phyloP scores from a whole-genome alignment of 2,113 vertebrate genomes.

The Acinonyx jubatus region DNA sequence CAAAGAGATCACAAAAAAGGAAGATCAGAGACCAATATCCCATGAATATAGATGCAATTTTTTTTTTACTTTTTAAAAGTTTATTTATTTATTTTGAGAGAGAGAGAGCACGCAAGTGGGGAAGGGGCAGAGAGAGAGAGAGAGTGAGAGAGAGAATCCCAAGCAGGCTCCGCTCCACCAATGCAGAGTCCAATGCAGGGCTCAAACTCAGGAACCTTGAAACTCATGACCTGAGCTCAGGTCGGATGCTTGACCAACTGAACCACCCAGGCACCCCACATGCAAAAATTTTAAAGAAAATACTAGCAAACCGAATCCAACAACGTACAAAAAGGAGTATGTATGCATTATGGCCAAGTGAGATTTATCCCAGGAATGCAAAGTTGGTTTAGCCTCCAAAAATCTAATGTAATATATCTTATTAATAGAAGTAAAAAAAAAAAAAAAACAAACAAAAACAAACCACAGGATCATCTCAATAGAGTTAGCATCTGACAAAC shows the following conservation, averaged over 20 bases:
- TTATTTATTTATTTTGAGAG: too few species aligned
- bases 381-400: neutral
- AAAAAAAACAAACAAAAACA: too few species aligned
- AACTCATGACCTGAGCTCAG: too few species aligned
- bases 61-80: too few species aligned
- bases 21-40: neutral
- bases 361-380: neutral
- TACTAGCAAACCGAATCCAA: neutral
- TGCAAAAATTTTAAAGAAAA: neutral
- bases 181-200: too few species aligned
- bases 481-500: neutral
- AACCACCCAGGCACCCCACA: too few species aligned
- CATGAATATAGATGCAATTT: neutral
- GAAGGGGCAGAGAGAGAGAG: too few species aligned
- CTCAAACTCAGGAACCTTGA: too few species aligned
- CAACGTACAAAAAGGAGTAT: neutral
- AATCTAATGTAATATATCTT: neutral
- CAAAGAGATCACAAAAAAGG: neutral
- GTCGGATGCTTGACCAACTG: too few species aligned
- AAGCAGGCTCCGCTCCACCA: too few species aligned
- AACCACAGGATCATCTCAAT: neutral
- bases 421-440: neutral
- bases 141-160: too few species aligned
- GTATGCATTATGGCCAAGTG: neutral
- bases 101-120: too few species aligned